A percentile compares a stretch with the other conserved stretches of the same genome.
Evolutionary conservation across 2,113 vertebrate species (phyloP).

Genomic region (Rhipidura dahli): DNA sequence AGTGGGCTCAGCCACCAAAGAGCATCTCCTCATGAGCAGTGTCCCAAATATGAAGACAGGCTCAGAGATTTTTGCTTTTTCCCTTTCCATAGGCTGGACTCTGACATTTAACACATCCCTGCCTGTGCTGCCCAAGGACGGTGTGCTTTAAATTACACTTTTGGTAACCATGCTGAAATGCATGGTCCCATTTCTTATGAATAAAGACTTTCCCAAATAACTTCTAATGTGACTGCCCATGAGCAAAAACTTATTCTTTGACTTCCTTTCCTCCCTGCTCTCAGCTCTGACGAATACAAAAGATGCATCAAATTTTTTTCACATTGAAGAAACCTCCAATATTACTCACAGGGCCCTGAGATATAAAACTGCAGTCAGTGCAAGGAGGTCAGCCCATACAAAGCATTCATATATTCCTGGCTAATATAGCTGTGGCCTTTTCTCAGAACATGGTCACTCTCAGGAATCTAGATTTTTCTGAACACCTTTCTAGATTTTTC

Average conservation of each 20-base stretch:
- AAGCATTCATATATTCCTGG: not conserved
- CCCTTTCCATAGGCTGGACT: not conserved
- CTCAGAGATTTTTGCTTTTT: not conserved
- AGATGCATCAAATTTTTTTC: not conserved
- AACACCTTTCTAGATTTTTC: not conserved
- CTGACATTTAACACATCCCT: not conserved
- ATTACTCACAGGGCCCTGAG: not conserved
- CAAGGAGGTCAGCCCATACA: not conserved
- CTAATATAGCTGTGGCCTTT: not conserved
- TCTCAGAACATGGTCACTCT: not conserved
- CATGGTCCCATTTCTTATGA: not conserved
- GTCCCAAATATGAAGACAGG: not conserved
- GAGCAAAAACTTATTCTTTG: not conserved
- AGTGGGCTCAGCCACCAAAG: not conserved
- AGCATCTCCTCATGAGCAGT: not conserved
- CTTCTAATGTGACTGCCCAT: not conserved
- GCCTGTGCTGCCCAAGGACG: not conserved
- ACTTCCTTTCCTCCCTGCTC: not conserved
- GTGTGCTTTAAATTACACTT: not conserved
- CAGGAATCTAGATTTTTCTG: not conserved
- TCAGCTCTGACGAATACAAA: not conserved
- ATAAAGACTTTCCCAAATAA: not conserved
- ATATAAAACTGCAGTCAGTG: not conserved
- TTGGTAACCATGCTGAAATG: constrained; percentile 26
- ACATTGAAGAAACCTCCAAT: not conserved